These are phyloP conservation scores for Montipora efflorescens DNA, from an alignment of 64 coral and sea anemone species.

Conservation along the genomic window DNA sequence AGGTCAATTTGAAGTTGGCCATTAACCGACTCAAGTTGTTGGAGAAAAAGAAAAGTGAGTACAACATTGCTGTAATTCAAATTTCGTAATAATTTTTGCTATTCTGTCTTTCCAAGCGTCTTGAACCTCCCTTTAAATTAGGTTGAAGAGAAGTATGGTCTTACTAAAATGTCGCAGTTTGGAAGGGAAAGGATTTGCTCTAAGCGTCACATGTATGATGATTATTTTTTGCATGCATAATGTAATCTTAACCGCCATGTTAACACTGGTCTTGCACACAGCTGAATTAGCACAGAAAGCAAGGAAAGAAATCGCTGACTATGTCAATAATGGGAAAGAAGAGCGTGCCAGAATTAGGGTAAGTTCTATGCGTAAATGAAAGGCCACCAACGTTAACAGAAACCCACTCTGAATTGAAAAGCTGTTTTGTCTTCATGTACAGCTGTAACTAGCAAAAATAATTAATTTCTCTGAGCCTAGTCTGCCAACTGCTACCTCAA, in stretches of 20 bases:
- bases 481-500: no score
- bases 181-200: background rate
- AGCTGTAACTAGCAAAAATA: no score
- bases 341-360: constrained; percentile 98
- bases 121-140: no score
- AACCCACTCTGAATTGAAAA: no score
- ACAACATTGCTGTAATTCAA: background rate
- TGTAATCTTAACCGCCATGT: background rate
- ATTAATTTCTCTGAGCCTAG: no score
- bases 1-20: constrained; percentile 90
- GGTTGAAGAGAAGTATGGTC: no score
- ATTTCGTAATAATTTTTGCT: constrained; percentile 8
- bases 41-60: constrained; percentile 99
- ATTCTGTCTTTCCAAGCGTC: background rate
- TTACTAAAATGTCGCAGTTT: no score
- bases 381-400: no score
- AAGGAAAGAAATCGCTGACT: constrained; percentile 97
- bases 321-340: constrained; percentile 87
- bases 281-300: constrained; percentile 95
- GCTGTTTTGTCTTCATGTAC: no score
- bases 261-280: constrained; percentile 15
- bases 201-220: background rate
- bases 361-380: background rate
- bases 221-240: background rate
- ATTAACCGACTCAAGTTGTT: constrained; percentile 96